Evolutionary conservation across 2,888 invertebrate genomes (phyloP).

Genomic region (Cephonodes hylas): DNA sequence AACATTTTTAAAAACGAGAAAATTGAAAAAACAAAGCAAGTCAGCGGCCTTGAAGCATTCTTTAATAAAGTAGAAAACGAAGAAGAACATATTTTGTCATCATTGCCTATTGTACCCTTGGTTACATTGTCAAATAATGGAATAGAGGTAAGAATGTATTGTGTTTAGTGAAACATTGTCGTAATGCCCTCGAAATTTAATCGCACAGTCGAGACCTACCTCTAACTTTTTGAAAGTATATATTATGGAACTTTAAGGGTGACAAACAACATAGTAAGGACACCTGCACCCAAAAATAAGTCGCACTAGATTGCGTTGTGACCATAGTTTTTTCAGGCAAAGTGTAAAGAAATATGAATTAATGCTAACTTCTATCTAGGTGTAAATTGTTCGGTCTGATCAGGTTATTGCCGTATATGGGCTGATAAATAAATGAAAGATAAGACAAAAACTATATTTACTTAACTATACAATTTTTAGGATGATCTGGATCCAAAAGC

Average conservation of each 20-base stretch:
- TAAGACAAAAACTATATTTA: not conserved
- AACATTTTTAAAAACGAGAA: constrained; percentile 9
- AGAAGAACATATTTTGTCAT: constrained; percentile 19
- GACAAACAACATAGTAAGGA: too few species aligned
- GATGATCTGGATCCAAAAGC: constrained; percentile 32
- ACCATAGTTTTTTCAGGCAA: too few species aligned
- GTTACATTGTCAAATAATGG: constrained; percentile 22
- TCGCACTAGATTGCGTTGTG: too few species aligned
- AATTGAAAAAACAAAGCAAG: not conserved
- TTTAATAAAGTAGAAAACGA: constrained; percentile 20
- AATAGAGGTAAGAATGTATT: constrained; percentile 17
- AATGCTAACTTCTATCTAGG: too few species aligned
- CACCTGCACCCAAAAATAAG: too few species aligned
- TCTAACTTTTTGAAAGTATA: too few species aligned
- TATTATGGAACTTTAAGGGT: too few species aligned
- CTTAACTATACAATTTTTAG: constrained; percentile 13
- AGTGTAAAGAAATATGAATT: too few species aligned
- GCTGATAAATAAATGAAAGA: not conserved
- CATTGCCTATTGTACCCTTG: constrained; percentile 20
- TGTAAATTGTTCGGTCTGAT: too few species aligned
- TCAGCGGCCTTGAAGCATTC: constrained; percentile 21
- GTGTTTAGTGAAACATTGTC: not conserved
- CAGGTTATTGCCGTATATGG: too few species aligned
- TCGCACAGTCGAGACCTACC: too few species aligned
- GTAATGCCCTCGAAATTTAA: too few species aligned